Conservation (phyloP, 1,140 invertebrate species). For the Colletes gigas region DNA sequence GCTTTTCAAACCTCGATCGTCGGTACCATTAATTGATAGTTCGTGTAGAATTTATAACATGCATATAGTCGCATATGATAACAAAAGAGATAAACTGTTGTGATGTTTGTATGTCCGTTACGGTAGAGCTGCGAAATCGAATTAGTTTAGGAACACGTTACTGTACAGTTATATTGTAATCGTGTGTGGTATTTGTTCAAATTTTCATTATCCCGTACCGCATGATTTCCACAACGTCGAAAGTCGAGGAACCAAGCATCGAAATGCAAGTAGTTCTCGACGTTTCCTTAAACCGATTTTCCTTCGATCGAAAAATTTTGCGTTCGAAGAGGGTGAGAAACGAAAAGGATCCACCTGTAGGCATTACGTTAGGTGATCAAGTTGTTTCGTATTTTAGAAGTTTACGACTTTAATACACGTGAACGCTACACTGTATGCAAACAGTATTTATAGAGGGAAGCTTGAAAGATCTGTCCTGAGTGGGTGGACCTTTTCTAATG, state of each 20-base stretch:
- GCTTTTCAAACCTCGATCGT: slow-evolving; percentile 52
- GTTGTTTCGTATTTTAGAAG: not conserved
- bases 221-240: not conserved
- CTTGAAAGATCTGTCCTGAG: too few species aligned
- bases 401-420: not conserved
- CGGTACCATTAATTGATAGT: slow-evolving; percentile 52
- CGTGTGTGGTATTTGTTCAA: not conserved
- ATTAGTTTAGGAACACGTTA: slow-evolving; percentile 9
- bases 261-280: not conserved
- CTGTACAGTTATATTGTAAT: slow-evolving; percentile 17
- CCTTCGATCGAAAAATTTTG: not conserved
- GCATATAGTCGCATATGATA: slow-evolving; percentile 37
- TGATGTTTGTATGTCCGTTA: slow-evolving; percentile 54
- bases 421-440: not conserved
- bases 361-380: slow-evolving; percentile 1
- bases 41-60: slow-evolving; percentile 51
- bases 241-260: not conserved
- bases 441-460: too few species aligned
- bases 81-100: slow-evolving; percentile 40
- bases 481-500: too few species aligned
- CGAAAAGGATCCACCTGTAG: not conserved
- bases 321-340: not conserved
- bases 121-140: slow-evolving; percentile 21
- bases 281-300: not conserved
- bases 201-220: not conserved